Evolutionary conservation across 2,113 vertebrate species (phyloP), one percentile per base, ranked within the genome.

Genomic region (Leiothrix lutea): DNA sequence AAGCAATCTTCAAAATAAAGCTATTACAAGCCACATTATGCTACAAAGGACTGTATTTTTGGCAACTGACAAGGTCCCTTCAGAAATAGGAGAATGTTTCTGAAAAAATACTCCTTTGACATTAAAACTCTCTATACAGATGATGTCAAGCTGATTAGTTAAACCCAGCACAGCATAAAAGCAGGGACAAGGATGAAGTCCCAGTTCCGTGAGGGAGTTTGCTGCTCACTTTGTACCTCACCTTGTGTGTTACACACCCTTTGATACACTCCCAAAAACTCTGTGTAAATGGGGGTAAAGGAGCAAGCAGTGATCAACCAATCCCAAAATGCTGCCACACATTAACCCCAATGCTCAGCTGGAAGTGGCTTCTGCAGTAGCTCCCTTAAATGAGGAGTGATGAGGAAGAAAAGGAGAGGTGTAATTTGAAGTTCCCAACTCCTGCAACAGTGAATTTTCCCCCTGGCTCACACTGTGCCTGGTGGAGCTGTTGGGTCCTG

Each of bases 231-330:
- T 7, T 44, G 26, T 42, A 22, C 12, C 5, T 56, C 40, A 33
- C 29, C 23, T 50, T 31, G 1, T 4, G 1, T 40, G 5, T 70
- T 47, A 3, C 4, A n/a, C 28, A 61, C 13, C 21, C 25, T 48
- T 64, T 33, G 66, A 25, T 93, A 81, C 96, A 4, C 90, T 97
- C 19, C 81, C 96, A 47, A 90, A 73, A 25, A 61, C 38, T 31
- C 98, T 95, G 97, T 97, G 98, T 80, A 97, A 97, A 47, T 69
- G 92, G 16, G 97, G 98, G 61, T 98, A 98, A 73, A 96, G 74
- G 18, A 33, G 53, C 9, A 25, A 28, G 51, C 6, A 96, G 86
- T 10, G 98, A 74, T 13, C 97, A 80, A 22, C 97, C 84, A 65
- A 96, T 65, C 40, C 40, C 98, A 91, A 57, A 97, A 98, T 50